A percentile compares a stretch with the other conserved stretches of the same genome.
These are phyloP conservation scores for Nomada ferruginata DNA, from an alignment of 2,888 invertebrate genomes.

Conservation along the genomic window DNA sequence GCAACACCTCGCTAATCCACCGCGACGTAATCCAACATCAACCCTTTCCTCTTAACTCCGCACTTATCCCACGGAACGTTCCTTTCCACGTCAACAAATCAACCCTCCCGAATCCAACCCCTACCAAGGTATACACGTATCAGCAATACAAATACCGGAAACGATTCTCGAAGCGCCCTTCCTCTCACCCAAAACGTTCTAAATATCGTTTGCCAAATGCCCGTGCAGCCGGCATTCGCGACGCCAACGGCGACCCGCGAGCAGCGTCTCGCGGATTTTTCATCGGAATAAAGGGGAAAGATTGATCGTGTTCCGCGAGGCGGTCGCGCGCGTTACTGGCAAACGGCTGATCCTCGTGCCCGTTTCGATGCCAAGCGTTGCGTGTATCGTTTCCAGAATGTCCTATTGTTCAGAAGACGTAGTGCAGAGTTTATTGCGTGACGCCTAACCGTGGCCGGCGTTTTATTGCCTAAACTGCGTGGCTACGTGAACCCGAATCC, in stretches of 20 bases:
- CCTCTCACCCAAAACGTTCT: conserved; percentile 46
- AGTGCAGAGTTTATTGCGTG: conserved; percentile 68
- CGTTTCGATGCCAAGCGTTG: conserved; percentile 66
- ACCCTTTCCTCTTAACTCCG: too few species aligned
- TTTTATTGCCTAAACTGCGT: conserved; percentile 60
- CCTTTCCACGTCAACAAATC: too few species aligned
- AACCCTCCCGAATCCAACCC: too few species aligned
- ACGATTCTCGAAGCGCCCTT: conserved; percentile 8
- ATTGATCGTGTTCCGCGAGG: conserved; percentile 64
- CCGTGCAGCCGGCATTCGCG: conserved; percentile 51
- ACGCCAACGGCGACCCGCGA: conserved; percentile 58
- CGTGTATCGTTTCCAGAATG: conserved; percentile 69
- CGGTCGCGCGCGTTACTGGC: conserved; percentile 54
- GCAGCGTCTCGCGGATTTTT: conserved; percentile 55
- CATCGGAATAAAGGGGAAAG: conserved; percentile 64
- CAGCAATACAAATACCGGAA: not conserved
- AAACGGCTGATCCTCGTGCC: conserved; percentile 61
- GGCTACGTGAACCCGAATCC: not conserved
- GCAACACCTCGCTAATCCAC: too few species aligned
- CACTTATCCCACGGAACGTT: too few species aligned
- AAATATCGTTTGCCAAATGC: conserved; percentile 70
- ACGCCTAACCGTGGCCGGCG: conserved; percentile 39
- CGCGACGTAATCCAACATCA: too few species aligned
- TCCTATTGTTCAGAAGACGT: conserved; percentile 70
- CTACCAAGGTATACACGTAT: not conserved